phyloP scores from a whole-genome alignment of 2,888 invertebrate genomes.

The Ennomos fuscantarius region DNA sequence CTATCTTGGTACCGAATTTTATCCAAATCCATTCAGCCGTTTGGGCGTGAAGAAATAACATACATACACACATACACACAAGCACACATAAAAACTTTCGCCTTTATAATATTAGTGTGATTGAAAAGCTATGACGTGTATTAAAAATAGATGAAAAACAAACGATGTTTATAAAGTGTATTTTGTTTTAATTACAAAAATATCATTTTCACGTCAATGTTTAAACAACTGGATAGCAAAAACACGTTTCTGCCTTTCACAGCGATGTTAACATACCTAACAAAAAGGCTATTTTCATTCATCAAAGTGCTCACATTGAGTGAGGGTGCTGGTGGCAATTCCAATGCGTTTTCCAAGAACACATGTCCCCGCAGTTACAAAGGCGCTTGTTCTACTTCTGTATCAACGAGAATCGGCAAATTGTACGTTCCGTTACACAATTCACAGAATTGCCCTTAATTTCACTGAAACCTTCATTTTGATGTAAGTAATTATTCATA shows the following conservation, averaged over 20 bases:
- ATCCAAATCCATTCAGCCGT: no score
- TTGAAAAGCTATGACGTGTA: no score
- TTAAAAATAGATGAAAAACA: no score
- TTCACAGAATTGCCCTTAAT: slow-evolving; percentile 24
- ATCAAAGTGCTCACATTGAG: slow-evolving; percentile 17
- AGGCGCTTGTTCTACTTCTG: slow-evolving; percentile 9
- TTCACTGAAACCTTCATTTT: slow-evolving; percentile 6
- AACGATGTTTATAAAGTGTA: no score
- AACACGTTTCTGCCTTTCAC: not conserved
- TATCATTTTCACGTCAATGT: no score
- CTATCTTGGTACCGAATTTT: no score
- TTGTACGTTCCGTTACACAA: slow-evolving; percentile 14
- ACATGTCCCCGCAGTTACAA: slow-evolving; percentile 17
- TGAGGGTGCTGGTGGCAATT: slow-evolving; percentile 18
- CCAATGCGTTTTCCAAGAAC: slow-evolving; percentile 25
- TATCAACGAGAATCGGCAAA: slow-evolving; percentile 21
- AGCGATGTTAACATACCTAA: not conserved
- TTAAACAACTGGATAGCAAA: not conserved
- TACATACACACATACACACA: no score
- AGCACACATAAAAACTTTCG: no score
- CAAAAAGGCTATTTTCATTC: slow-evolving; percentile 2
- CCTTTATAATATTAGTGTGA: no score
- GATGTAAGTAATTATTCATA: not conserved
- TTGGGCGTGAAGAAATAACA: no score
- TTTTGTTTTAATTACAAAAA: no score